Evolutionary conservation across 2,888 invertebrate species (phyloP).

Genomic region (Thecocarcelia acutangulata): DNA sequence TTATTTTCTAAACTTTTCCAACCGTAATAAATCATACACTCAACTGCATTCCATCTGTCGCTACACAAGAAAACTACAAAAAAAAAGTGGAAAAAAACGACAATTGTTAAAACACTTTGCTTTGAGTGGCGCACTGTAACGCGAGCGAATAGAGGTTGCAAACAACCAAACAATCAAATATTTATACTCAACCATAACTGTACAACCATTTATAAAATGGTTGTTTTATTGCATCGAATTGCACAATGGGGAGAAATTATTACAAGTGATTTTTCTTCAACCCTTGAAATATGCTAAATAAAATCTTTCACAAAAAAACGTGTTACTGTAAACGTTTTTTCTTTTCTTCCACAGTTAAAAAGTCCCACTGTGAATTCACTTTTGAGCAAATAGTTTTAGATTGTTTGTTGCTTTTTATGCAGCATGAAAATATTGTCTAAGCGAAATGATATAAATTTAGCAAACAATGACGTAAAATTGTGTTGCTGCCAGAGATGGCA

Average conservation of each 20-base stretch:
- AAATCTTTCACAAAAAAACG: too few relatives aligned
- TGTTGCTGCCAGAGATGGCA: conserved; percentile 39
- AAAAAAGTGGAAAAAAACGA: neutral
- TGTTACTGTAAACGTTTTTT: too few relatives aligned
- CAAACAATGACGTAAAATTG: conserved; percentile 39
- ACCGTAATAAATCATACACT: conserved; percentile 51
- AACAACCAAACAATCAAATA: neutral
- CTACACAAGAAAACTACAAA: conserved; percentile 27
- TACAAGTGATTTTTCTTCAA: too few relatives aligned
- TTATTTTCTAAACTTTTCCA: conserved; percentile 49
- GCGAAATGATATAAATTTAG: conserved; percentile 41
- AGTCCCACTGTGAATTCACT: too few relatives aligned
- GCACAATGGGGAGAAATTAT: conserved; percentile 27
- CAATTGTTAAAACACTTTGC: conserved; percentile 15
- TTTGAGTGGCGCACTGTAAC: conserved; percentile 18
- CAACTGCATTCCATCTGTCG: conserved; percentile 47
- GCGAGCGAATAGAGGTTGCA: conserved; percentile 12
- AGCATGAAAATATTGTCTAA: conserved; percentile 37
- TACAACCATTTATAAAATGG: conserved; percentile 3
- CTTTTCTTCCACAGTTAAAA: too few relatives aligned
- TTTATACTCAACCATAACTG: conserved; percentile 22
- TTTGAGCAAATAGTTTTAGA: neutral
- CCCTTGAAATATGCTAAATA: too few relatives aligned
- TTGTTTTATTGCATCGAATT: neutral
- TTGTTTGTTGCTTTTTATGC: neutral